Conservation (phyloP, 2,888 invertebrate genomes). For the Ditylenchus weischeri region DNA sequence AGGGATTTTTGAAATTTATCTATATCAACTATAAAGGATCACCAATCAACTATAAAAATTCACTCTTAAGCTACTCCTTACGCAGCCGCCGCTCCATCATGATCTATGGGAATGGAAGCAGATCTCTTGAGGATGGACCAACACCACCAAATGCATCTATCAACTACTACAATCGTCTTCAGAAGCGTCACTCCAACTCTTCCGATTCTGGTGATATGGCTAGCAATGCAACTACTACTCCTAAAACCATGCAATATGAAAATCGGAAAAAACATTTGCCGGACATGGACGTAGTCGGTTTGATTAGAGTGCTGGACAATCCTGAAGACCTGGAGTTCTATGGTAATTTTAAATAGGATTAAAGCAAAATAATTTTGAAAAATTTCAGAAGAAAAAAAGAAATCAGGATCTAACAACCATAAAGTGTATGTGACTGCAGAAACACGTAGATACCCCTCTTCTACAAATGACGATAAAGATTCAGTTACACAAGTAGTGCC, state of each 20-base stretch:
- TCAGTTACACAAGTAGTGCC: neutral
- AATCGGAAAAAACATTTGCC: constrained; percentile 21
- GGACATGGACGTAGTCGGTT: constrained; percentile 47
- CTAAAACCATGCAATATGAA: neutral
- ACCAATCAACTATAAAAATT: neutral
- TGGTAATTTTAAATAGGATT: constrained; percentile 29
- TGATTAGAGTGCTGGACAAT: constrained; percentile 52
- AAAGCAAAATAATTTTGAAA: neutral
- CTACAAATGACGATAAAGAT: neutral
- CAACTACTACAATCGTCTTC: neutral
- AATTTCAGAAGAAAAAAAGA: constrained; percentile 15
- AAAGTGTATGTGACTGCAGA: constrained; percentile 7
- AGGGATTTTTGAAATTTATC: too few relatives aligned
- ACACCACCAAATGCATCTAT: constrained; percentile 6
- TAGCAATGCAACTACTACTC: neutral
- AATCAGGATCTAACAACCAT: neutral
- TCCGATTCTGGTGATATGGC: neutral
- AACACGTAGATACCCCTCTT: neutral
- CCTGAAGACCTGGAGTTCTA: constrained; percentile 50
- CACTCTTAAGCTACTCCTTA: neutral
- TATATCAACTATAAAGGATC: too few relatives aligned
- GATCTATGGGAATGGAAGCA: constrained; percentile 19
- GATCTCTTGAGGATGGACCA: constrained; percentile 2
- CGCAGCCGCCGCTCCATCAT: constrained; percentile 18
- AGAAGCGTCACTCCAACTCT: constrained; percentile 5